These are phyloP conservation scores for Junco hyemalis DNA, from an alignment of 2,113 vertebrate genomes.

Conservation along the genomic window DNA sequence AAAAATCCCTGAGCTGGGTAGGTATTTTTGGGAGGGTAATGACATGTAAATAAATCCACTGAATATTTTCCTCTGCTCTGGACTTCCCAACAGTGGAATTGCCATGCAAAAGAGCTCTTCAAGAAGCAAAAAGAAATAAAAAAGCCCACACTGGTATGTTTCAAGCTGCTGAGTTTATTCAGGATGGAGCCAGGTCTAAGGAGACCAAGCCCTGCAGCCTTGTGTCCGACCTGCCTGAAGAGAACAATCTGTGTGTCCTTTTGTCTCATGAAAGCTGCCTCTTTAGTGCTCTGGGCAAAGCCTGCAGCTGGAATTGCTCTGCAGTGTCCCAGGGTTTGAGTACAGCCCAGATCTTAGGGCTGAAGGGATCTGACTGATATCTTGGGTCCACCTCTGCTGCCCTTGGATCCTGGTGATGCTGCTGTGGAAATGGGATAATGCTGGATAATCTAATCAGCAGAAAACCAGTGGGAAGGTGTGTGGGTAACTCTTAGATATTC, in stretches of 20 bases:
- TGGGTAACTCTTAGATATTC: neutral
- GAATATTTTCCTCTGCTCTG: neutral
- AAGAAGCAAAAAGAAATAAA: neutral
- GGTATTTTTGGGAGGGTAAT: neutral
- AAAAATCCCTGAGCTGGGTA: neutral
- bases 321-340: neutral
- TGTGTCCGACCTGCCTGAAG: neutral
- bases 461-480: neutral
- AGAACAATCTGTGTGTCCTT: neutral
- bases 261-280: neutral
- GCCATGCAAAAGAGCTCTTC: neutral
- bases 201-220: neutral
- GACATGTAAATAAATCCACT: neutral
- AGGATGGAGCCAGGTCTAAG: neutral
- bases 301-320: neutral
- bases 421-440: neutral
- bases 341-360: neutral
- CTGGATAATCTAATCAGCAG: neutral
- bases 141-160: accelerated
- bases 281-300: neutral
- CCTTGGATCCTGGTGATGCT: neutral
- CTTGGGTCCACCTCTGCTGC: neutral
- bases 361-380: neutral
- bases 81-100: neutral
- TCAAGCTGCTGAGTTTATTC: neutral